Base-by-base conservation (phyloP, 2,797 vertebrate genomes). In the Gallinago stenura region DNA sequence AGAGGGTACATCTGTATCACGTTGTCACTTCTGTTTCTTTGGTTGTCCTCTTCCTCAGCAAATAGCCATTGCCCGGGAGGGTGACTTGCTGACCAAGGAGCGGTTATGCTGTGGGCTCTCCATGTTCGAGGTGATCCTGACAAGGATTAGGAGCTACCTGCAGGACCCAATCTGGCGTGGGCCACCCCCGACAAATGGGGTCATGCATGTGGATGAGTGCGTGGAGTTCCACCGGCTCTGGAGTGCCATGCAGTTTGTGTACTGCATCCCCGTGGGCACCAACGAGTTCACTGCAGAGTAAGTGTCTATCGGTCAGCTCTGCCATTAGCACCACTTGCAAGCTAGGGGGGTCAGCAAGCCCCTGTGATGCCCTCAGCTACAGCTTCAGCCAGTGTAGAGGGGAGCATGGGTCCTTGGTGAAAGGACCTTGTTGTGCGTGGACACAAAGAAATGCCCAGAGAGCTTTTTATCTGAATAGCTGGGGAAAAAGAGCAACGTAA, bases 221-320 rank as follows among this genome's bases (percentile, higher is more conserved):
- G 99, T 99, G 97, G 99, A 99, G 98, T 99, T 99, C 95, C 99
- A 99, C 97, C 99, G 99, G 57, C 99, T 99, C 84, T 99, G 99
- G 99, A 99, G 99, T 1, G 99, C 99, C 97, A 99, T 99, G 99
- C 99, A 99, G 97, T 99, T 99, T 26, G 99, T 99, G 41, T 99
- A 99, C 98, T 99, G 99, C 98, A 99, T 99, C 96, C 99, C 99
- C 0, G 99, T 99, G 93, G 99, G 99, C 90, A 99, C 99, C 39
- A 99, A 99, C 7, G 99, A 99, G 98, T 99, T 99, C 98, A 99
- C 99, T 2, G 99, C 99, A 60, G 99, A 99, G 99, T 99, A 95
- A 98, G 99, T 98, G 69, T 61, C 68, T 31, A 1, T 72, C 20
- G 1, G 30, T 2, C 2, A 1, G n/a, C 61, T 57, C 60, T 77